phyloP scores from a whole-genome alignment of 2,797 vertebrate species.

The Coregonus sp. region DNA sequence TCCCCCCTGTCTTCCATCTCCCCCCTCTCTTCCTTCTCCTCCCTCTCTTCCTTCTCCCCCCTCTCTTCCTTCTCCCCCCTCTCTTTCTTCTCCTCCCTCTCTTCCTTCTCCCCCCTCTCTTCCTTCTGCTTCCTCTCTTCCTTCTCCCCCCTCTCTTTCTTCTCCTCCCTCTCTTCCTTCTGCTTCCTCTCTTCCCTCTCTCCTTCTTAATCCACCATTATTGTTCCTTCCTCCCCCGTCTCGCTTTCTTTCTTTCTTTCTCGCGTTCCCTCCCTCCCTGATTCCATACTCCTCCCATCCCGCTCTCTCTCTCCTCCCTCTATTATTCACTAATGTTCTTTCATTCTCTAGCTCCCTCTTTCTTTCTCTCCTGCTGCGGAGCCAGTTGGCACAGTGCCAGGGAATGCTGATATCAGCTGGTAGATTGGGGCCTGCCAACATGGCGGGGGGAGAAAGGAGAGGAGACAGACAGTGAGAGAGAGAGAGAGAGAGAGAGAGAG shows the following conservation, averaged over 20 bases:
- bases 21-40: slow-evolving; percentile 54
- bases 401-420: slow-evolving; percentile 89
- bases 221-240: slow-evolving; percentile 45
- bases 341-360: slow-evolving; percentile 53
- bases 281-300: slow-evolving; percentile 59
- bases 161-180: slow-evolving; percentile 37
- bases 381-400: slow-evolving; percentile 83
- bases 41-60: slow-evolving; percentile 41
- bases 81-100: slow-evolving; percentile 16
- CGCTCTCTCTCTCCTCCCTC: slow-evolving; percentile 65
- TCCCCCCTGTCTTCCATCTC: slow-evolving; percentile 64
- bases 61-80: slow-evolving; percentile 21
- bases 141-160: slow-evolving; percentile 37
- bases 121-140: slow-evolving; percentile 14
- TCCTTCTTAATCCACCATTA: slow-evolving; percentile 70
- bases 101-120: slow-evolving; percentile 31
- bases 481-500: slow-evolving; percentile 23
- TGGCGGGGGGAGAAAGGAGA: slow-evolving; percentile 72
- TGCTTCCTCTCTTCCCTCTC: slow-evolving; percentile 19
- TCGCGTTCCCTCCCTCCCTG: slow-evolving; percentile 56
- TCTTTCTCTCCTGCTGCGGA: slow-evolving; percentile 75
- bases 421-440: slow-evolving; percentile 84
- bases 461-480: slow-evolving; percentile 53
- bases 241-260: slow-evolving; percentile 22
- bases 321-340: slow-evolving; percentile 78